These are phyloP conservation scores for Antitype chi DNA, from an alignment of 2,888 invertebrate species.

Conservation along the genomic window DNA sequence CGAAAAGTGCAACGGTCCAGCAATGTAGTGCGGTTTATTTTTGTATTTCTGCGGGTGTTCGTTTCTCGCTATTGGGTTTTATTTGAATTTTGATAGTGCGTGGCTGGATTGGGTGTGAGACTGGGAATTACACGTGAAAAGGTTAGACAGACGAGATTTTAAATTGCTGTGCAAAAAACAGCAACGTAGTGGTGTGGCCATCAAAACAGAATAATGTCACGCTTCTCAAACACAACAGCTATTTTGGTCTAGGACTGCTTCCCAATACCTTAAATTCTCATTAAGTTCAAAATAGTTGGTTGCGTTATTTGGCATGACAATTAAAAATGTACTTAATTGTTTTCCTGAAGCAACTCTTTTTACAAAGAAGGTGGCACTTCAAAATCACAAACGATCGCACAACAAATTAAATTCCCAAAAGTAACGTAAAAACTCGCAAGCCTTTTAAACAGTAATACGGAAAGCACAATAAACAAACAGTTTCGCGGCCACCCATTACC, in stretches of 20 bases:
- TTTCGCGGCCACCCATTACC: slow-evolving; percentile 65
- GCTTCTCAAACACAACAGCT: background rate
- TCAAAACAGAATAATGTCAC: background rate
- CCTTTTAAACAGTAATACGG: slow-evolving; percentile 60
- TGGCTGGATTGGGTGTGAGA: slow-evolving; percentile 64
- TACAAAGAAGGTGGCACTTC: background rate
- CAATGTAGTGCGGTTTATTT: slow-evolving; percentile 75
- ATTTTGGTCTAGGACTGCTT: background rate
- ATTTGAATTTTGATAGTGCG: slow-evolving; percentile 77
- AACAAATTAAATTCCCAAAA: slow-evolving; percentile 47
- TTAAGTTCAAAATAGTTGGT: background rate
- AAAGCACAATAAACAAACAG: slow-evolving; percentile 63
- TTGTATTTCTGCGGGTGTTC: slow-evolving; percentile 79
- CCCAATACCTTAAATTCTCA: background rate
- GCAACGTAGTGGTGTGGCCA: background rate
- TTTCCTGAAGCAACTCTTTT: background rate
- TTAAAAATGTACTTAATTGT: too few species aligned
- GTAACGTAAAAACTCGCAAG: slow-evolving; percentile 40
- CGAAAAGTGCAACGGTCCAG: slow-evolving; percentile 79
- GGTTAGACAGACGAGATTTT: slow-evolving; percentile 48
- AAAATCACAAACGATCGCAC: slow-evolving; percentile 34
- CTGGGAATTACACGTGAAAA: slow-evolving; percentile 34
- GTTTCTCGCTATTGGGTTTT: slow-evolving; percentile 82
- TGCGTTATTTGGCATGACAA: background rate
- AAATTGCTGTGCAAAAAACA: slow-evolving; percentile 1